Evolutionary conservation across 2,797 vertebrate species (phyloP), one percentile per base, ranked within the genome.

Genomic region (Malacoraja senta): DNA sequence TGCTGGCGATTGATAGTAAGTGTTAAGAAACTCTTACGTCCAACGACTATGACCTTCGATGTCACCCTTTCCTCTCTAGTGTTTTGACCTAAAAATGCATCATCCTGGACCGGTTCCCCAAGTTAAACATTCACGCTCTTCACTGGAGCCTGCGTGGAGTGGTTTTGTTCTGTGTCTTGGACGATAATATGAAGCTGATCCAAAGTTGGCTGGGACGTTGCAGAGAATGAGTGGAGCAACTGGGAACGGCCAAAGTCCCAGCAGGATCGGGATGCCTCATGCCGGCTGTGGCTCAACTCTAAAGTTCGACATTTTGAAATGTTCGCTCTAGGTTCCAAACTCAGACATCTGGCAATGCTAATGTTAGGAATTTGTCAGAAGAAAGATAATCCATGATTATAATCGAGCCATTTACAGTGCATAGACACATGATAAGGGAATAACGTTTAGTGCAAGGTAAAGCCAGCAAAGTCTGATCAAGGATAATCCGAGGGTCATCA

Each of bases 281-380:
- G 17, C 17, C 61, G 61, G 84, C 65, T 68, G 63, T 68, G 84
- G 84, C 63, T 88, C 68, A 9, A 35, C 68, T 68, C 24, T 68
- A 24, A 88, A 68, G 63, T 88, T 68, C 17, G n/a, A 88, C 8
- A 68, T 88, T 88, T 88, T 88, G n/a, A 88, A 88, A 68, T 68
- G 63, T 35, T 88, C 32, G 8, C n/a, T 21, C 32, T 35, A 35
- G 12, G 84, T 68, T 88, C 84, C 84, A 88, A 88, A 68, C 84
- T 3, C 84, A 68, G 84, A 88, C 84, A 88, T 88, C 84, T 88
- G 84, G 84, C 68, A 35, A 63, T 88, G 84, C 63, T 88, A 65
- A 88, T 88, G 84, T 68, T 63, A 88, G 84, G 84, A 88, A 88
- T 88, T 88, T 6, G 44, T 53, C 44, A 53, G 44, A 53, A 3